Evolutionary conservation across 2,888 invertebrate genomes (phyloP).

Genomic region (Drosophila merina): DNA sequence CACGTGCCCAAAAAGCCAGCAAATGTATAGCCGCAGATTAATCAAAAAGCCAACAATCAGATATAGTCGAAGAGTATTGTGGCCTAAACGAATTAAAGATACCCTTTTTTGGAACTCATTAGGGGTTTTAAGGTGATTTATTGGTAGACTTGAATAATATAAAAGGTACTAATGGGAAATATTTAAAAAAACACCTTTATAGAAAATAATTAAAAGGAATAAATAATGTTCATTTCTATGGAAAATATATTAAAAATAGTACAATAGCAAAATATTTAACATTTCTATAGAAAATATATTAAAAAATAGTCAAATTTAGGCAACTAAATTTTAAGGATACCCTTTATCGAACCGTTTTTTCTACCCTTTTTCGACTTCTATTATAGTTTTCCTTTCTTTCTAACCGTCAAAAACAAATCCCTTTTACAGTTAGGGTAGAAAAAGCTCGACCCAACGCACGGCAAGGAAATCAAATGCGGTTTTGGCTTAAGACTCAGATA

Average conservation of each 20-base stretch:
- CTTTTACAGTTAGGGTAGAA: background rate
- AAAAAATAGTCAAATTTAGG: too few species aligned
- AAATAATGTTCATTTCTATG: too few species aligned
- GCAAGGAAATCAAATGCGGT: constrained; percentile 56
- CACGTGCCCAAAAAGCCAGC: constrained; percentile 28
- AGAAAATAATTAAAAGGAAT: too few species aligned
- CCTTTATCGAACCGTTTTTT: too few species aligned
- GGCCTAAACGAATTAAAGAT: background rate
- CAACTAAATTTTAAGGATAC: too few species aligned
- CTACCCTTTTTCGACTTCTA: too few species aligned
- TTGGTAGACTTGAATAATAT: background rate
- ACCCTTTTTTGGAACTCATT: constrained; percentile 6
- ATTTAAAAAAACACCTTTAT: background rate
- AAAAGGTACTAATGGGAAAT: background rate
- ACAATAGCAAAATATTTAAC: too few species aligned
- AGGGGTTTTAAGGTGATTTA: background rate
- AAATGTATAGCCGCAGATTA: constrained; percentile 18
- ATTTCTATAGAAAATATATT: too few species aligned
- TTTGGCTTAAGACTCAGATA: constrained; percentile 27
- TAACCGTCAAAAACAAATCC: too few species aligned
- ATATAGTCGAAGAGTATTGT: constrained; percentile 12
- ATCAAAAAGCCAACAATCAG: constrained; percentile 25
- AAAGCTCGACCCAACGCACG: constrained; percentile 8
- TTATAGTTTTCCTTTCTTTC: too few species aligned
- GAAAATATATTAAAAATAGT: too few species aligned